Evolutionary conservation across 2,888 invertebrate species (phyloP), one percentile per base, ranked within the genome.

Genomic region (Bembecia ichneumoniformis): DNA sequence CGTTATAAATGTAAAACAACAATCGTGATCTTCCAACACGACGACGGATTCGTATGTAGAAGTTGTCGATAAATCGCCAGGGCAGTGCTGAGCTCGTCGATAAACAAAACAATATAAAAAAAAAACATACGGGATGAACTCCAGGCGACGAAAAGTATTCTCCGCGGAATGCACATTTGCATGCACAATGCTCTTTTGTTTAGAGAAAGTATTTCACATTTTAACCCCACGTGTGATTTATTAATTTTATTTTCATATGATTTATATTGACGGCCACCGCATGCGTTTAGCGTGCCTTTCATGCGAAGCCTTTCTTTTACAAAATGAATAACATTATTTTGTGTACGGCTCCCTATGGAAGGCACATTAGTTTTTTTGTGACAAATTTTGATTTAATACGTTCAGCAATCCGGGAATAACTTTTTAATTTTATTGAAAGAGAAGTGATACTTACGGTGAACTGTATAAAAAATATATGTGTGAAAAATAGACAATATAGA

Each of bases 151-250:
- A 84, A 83, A 82, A 82, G 77, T 80, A 81, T 86, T 77, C 80
- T 68, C 66, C 55, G 66, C 56, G 79, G 84, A 82, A 86, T 86
- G 82, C 82, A 74, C 80, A 82, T 82, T 82, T 81, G 84, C 83
- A 82, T 87, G 73, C 77, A 84, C 86, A 83, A 86, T 83, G 77
- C 80, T 66, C 82, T 82, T 83, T 87, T 84, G 86, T 87, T 82
- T 86, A 82, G 82, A 81, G 83, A 82, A 81, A 86, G 82, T 84
- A 84, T 86, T 86, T 86, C 86, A 84, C 84, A 83, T 83, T 77
- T 75, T 72, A 76, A 77, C 74, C 74, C 69, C 69, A 58, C 73
- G 77, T 80, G 69, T 80, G 83, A 86, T 84, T 83, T 87, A 82
- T 84, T 55, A 49, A 54, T 50, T 55, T 54, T 54, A 50, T 56